These are phyloP conservation scores for Spea bombifrons DNA, from an alignment of 2,113 vertebrate genomes.

Conservation along the genomic window DNA sequence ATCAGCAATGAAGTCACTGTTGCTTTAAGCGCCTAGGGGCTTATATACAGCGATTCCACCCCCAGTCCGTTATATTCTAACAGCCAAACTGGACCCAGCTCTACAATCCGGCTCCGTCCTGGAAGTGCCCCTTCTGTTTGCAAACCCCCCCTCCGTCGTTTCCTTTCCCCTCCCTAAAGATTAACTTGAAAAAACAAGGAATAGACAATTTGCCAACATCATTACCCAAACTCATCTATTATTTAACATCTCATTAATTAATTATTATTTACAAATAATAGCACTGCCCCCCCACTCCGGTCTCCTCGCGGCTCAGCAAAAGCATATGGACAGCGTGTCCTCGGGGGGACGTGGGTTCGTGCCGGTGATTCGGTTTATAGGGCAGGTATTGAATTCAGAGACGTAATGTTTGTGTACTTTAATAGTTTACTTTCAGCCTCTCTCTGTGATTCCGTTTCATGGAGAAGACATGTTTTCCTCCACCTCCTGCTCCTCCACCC, in stretches of 20 bases:
- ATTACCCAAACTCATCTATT: slow-evolving; percentile 58
- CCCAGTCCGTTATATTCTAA: too few species aligned
- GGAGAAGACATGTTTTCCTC: background rate
- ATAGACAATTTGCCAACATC: slow-evolving; percentile 54
- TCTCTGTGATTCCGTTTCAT: background rate
- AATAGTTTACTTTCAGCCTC: background rate
- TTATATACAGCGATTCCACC: too few species aligned
- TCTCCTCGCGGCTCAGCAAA: background rate
- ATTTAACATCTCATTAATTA: slow-evolving; percentile 57
- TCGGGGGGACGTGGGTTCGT: background rate
- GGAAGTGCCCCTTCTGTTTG: too few species aligned
- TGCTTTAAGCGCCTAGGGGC: too few species aligned
- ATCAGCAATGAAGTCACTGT: too few species aligned
- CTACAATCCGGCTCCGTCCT: too few species aligned
- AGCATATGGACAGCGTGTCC: background rate
- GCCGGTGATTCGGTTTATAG: background rate
- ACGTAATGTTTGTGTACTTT: background rate
- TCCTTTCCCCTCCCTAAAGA: slow-evolving; percentile 34
- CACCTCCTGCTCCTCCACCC: background rate
- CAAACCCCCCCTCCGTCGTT: background rate
- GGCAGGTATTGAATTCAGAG: background rate
- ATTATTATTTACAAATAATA: slow-evolving; percentile 59
- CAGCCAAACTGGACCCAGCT: too few species aligned
- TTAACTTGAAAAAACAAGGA: slow-evolving; percentile 58
- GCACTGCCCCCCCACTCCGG: background rate